Percentiles rank a stretch among this genome's conserved stretches.
These are phyloP conservation scores for Aselliscus stoliczkanus DNA, from an alignment of 2,797 vertebrate species.

Conservation along the genomic window DNA sequence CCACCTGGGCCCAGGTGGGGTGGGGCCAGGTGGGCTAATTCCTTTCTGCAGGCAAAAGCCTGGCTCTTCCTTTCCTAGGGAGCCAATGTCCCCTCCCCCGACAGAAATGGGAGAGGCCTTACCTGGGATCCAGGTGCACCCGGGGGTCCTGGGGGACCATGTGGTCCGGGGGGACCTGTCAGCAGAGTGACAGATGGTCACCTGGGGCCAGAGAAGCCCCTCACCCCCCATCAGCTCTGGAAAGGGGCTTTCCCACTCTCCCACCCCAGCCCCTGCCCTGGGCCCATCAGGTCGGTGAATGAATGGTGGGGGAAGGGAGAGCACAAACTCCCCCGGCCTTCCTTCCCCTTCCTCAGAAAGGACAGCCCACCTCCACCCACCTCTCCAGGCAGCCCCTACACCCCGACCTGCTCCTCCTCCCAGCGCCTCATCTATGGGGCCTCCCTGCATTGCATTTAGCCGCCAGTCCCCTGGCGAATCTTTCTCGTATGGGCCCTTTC, in stretches of 20 bases:
- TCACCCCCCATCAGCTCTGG: not conserved
- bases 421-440: rapidly evolving
- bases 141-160: conserved; percentile 81
- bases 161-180: conserved; percentile 84
- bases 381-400: not conserved
- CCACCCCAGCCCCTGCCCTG: not conserved
- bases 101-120: not conserved
- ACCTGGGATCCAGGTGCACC: conserved; percentile 84
- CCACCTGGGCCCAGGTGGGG: not conserved
- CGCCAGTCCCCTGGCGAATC: not conserved
- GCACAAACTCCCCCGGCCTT: rapidly evolving
- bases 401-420: too few relatives aligned
- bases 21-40: too few relatives aligned
- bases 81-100: not conserved
- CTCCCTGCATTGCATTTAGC: rapidly evolving
- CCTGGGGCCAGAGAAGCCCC: not conserved
- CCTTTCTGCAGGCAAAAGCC: not conserved
- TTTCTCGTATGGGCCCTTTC: rapidly evolving
- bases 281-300: not conserved
- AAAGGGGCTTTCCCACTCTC: not conserved
- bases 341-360: too few relatives aligned
- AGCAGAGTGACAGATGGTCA: conserved; percentile 67
- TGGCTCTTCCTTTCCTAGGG: not conserved
- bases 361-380: not conserved
- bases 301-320: not conserved